Evolutionary conservation across 2,113 vertebrate genomes (phyloP), one percentile per base, ranked within the genome.

Genomic region (Myotis yumanensis): DNA sequence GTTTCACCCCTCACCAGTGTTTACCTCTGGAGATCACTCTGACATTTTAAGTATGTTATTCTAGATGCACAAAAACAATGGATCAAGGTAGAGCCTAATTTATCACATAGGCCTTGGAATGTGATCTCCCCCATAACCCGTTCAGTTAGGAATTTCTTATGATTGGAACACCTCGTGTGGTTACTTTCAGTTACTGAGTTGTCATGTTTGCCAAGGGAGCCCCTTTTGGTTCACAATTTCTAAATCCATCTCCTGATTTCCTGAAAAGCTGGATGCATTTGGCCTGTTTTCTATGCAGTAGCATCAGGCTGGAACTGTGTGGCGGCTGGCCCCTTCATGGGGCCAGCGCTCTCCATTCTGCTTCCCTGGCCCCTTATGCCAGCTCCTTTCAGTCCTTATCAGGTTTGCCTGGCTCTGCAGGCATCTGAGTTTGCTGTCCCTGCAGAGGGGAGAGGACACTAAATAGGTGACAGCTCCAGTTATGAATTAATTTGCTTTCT

Each of bases 311-410:
- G 57, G 75, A 51, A n/a, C 52, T 23, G 32, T 1, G 20, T 28
- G 10, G n/a, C 1, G 7, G 59, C 46, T 64, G 68, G 37, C 4
- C n/a, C 35, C 59, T 76, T 37, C 17, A 0, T 0, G 1, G 57
- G n/a, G 30, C 7, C 4, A 0, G 14, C 0, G 0, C n/a, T 48
- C 82, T 72, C 22, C 23, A 4, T 15, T 16, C 86, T 80, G n/a
- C 14, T 57, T 28, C 35, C 32, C 7, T 0, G 4, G 18, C 12
- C 18, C 14, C 52, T 40, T 32, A 1, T 0, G 0, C 15, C 12
- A 46, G 82, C 17, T 66, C 17, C 2, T 2, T 6, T 64, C 28
- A 12, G 23, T 62, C 52, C 18, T 40, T 6, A 11, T 20, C n/a
- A 17, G 23, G 43, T 76, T 14, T 75, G 35, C 76, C 76, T 30